Evolutionary conservation across 2,113 vertebrate species (phyloP), one percentile per base, ranked within the genome.

Genomic region (Falco punctatus): DNA sequence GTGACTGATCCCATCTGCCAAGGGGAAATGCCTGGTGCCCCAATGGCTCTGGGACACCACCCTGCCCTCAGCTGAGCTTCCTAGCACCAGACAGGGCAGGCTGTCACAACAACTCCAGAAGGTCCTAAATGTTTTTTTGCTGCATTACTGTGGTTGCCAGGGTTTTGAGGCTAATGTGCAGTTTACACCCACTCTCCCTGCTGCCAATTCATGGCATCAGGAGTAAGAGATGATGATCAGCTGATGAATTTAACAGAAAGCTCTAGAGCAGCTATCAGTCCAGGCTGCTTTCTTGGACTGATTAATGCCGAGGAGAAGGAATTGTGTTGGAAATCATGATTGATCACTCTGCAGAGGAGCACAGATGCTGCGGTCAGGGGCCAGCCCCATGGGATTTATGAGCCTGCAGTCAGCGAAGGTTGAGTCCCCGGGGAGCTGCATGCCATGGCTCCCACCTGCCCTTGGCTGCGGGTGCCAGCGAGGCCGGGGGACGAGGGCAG

Each of bases 271-370:
- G 55, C 1, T 8, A 58, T 81, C 74, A 85, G 69, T 48, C 57
- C 78, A 44, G 40, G 58, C 78, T 96, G 18, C 62, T 75, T 88
- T 69, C 92, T 73, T 32, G 58, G 54, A 32, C 79, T 58, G 93
- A 94, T 81, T 91, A 78, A 92, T 49, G 27, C 54, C 49, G 79
- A 73, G 48, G 70, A 95, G 61, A 89, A 84, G 51, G 54, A 97
- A 83, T 66, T 7, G 1, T 42, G 33, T 22, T 83, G 81, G 90
- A 82, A 95, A 96, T 85, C 33, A n/a, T 85, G 90, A 96, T 24
- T 58, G 84, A 96, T 93, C 13, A 6, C 66, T 72, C 81, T 91
- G 85, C 96, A 82, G 87, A 93, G 69, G 51, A 85, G 78, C 85
- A 93, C 58, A 85, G 87, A 82, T 2, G 3, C 81, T 85, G 10